These are phyloP conservation scores for Flabesymbios commensalis DNA, from an alignment of 2,888 invertebrate species.

Conservation along the genomic window DNA sequence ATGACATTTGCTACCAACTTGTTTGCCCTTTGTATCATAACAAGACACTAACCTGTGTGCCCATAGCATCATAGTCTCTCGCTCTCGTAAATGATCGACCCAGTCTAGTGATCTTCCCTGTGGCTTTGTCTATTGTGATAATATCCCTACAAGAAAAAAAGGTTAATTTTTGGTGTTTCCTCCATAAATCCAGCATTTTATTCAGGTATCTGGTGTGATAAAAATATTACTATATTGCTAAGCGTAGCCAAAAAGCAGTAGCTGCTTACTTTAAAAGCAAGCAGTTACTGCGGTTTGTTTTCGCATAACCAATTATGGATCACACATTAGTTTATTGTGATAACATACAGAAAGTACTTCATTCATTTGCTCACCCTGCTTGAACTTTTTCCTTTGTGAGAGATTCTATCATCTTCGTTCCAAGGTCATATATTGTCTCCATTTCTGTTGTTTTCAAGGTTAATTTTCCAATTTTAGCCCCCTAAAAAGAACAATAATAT, in stretches of 20 bases:
- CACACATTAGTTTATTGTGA: no score
- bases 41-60: slow-evolving; percentile 68
- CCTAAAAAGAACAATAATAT: slow-evolving; percentile 60
- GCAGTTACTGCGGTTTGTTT: no score
- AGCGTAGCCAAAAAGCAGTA: no score
- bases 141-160: slow-evolving; percentile 73
- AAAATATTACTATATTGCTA: no score
- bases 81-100: slow-evolving; percentile 96
- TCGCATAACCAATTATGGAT: no score
- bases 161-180: neutral
- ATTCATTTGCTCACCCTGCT: slow-evolving; percentile 65
- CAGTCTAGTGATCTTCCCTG: slow-evolving; percentile 86
- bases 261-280: no score
- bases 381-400: slow-evolving; percentile 90
- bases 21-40: no score
- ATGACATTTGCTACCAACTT: no score
- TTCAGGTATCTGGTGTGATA: no score
- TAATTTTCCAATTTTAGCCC: slow-evolving; percentile 86
- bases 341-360: no score
- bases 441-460: slow-evolving; percentile 99
- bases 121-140: slow-evolving; percentile 97
- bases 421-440: slow-evolving; percentile 99
- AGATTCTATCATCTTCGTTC: slow-evolving; percentile 96
- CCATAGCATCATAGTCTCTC: slow-evolving; percentile 97
- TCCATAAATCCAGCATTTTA: no score